Evolutionary conservation across 2,113 vertebrate genomes (phyloP).

Genomic region (Petrocephalus microphthalmus): DNA sequence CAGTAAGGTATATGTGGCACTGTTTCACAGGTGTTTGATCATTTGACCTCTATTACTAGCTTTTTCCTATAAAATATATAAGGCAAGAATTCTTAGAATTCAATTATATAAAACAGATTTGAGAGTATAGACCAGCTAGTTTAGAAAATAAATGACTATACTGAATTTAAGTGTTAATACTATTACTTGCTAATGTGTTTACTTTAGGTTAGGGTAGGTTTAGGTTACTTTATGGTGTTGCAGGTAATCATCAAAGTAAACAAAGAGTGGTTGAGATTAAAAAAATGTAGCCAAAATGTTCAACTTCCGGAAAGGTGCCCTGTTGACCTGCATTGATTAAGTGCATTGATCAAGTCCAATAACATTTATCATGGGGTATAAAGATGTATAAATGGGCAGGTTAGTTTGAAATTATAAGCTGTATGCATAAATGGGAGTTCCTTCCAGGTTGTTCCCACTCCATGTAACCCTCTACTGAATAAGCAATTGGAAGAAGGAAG

Average conservation of each 20-base stretch:
- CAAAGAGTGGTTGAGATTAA: not conserved
- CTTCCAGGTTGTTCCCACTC: not conserved
- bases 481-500: not conserved
- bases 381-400: not conserved
- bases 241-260: not conserved
- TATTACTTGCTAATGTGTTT: not conserved
- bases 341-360: not conserved
- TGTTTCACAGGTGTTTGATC: not conserved
- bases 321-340: not conserved
- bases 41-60: not conserved
- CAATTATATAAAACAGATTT: not conserved
- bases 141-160: not conserved
- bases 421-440: not conserved
- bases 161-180: not conserved
- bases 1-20: not conserved
- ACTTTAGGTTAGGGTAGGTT: too few species aligned
- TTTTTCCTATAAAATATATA: not conserved
- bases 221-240: not conserved
- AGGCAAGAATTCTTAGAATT: not conserved
- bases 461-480: not conserved
- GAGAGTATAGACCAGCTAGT: not conserved
- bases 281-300: not conserved
- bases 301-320: not conserved
- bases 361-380: not conserved
- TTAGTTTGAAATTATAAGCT: not conserved